Evolutionary conservation across 2,888 invertebrate species (phyloP).

Genomic region (Ophion obscuratus): DNA sequence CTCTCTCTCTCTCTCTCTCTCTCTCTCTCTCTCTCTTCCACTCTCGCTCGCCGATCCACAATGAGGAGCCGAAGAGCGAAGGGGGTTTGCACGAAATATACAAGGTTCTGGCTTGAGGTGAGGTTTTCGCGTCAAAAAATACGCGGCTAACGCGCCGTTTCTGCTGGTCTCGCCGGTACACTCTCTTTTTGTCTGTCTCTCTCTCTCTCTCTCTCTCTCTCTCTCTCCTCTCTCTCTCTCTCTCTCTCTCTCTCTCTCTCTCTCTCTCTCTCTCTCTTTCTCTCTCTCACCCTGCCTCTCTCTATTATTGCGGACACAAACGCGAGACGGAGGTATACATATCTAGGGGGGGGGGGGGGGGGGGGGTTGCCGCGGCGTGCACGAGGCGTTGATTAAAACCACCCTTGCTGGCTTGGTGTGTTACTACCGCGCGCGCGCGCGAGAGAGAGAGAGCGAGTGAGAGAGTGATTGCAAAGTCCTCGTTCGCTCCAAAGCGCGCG

Average conservation of each 20-base stretch:
- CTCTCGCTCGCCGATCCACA: constrained; percentile 48
- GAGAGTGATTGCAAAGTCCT: constrained; percentile 63
- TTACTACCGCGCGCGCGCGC: constrained; percentile 55
- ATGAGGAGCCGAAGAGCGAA: not conserved
- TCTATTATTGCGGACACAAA: constrained; percentile 28
- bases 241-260: not conserved
- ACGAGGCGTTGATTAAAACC: constrained; percentile 83
- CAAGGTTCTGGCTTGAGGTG: constrained; percentile 76
- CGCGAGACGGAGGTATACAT: constrained; percentile 27
- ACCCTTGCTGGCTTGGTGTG: constrained; percentile 73
- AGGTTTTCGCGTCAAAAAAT: constrained; percentile 80
- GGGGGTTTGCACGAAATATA: constrained; percentile 63
- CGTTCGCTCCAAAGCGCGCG: constrained; percentile 55
- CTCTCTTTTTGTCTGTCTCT: not conserved
- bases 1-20: constrained; percentile 6
- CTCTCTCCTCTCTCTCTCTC: no score
- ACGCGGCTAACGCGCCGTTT: constrained; percentile 71
- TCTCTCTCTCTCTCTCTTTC: not conserved
- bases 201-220: not conserved
- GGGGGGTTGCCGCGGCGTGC: constrained; percentile 66
- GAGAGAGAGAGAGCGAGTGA: constrained; percentile 47
- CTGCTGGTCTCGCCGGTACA: constrained; percentile 52
- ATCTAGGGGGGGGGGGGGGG: constrained; percentile 30
- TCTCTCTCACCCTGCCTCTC: not conserved
- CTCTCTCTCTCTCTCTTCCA: constrained; percentile 39